phyloP scores from a whole-genome alignment of 2,888 invertebrate species.

The Orthosia gothica region DNA sequence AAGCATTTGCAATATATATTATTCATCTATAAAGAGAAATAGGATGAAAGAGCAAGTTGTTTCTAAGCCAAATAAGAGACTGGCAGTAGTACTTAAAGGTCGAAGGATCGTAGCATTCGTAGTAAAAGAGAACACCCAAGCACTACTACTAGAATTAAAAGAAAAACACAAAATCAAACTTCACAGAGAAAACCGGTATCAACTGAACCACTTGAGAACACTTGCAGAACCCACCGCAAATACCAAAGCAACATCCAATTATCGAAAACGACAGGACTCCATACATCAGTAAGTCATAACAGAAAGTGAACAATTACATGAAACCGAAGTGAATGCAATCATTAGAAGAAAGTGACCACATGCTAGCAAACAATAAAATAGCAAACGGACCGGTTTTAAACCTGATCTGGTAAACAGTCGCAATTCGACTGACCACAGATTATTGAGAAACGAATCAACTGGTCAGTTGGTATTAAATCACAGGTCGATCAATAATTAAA shows the following conservation, averaged over 20 bases:
- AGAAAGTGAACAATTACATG: slow-evolving; percentile 45
- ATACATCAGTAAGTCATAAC: slow-evolving; percentile 10
- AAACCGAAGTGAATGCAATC: slow-evolving; percentile 44
- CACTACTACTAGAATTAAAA: neutral
- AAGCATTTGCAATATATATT: neutral
- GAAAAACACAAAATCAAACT: neutral
- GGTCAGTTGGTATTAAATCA: slow-evolving; percentile 43
- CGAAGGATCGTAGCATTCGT: too few relatives aligned
- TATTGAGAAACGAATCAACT: slow-evolving; percentile 54
- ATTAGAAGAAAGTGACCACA: slow-evolving; percentile 55
- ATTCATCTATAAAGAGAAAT: neutral
- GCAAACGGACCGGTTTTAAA: slow-evolving; percentile 44
- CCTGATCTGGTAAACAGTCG: slow-evolving; percentile 22
- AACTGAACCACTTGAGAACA: neutral
- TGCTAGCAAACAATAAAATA: slow-evolving; percentile 33
- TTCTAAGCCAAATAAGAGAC: neutral
- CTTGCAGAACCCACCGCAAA: neutral
- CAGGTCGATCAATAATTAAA: slow-evolving; percentile 22
- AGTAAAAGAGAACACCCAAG: neutral
- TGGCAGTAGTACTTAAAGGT: too few relatives aligned
- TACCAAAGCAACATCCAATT: neutral
- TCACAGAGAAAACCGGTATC: neutral
- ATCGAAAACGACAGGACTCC: slow-evolving; percentile 5
- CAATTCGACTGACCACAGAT: slow-evolving; percentile 12
- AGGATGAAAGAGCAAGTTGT: neutral